Evolutionary conservation across 2,797 vertebrate genomes (phyloP).

Genomic region (Channa striata): DNA sequence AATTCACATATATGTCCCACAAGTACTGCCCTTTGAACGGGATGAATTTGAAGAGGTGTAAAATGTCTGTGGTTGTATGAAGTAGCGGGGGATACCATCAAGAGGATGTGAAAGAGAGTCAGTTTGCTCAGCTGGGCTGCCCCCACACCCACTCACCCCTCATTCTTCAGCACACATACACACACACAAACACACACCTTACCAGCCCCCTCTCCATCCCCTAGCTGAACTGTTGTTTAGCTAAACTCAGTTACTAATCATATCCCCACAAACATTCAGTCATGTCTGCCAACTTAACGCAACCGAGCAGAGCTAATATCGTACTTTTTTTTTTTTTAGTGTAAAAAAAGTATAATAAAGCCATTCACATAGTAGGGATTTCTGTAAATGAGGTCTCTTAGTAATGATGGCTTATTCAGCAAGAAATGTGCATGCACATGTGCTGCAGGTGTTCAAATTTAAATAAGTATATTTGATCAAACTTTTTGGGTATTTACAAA

Average conservation of each 20-base stretch:
- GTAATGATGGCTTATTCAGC: background rate
- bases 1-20: constrained; percentile 5
- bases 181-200: constrained; percentile 53
- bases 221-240: constrained; percentile 72
- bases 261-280: constrained; percentile 49
- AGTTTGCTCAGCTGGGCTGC: constrained; percentile 86
- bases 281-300: constrained; percentile 53
- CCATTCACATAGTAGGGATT: background rate
- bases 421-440: background rate
- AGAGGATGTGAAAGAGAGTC: constrained; percentile 83
- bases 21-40: constrained; percentile 10
- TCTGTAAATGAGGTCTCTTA: background rate
- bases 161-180: constrained; percentile 50
- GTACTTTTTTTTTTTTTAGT: too few relatives aligned
- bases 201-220: constrained; percentile 55
- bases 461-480: too few relatives aligned
- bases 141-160: constrained; percentile 26
- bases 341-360: constrained; percentile 3
- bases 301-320: constrained; percentile 42
- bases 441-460: constrained; percentile 2
- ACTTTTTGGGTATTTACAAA: background rate
- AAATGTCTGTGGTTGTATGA: constrained; percentile 45
- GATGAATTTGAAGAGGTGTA: constrained; percentile 34
- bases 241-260: constrained; percentile 73
- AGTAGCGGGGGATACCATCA: constrained; percentile 61